Evolutionary conservation across 2,113 vertebrate genomes (phyloP), one percentile per base, ranked within the genome.

Genomic region (Varanus komodoensis): DNA sequence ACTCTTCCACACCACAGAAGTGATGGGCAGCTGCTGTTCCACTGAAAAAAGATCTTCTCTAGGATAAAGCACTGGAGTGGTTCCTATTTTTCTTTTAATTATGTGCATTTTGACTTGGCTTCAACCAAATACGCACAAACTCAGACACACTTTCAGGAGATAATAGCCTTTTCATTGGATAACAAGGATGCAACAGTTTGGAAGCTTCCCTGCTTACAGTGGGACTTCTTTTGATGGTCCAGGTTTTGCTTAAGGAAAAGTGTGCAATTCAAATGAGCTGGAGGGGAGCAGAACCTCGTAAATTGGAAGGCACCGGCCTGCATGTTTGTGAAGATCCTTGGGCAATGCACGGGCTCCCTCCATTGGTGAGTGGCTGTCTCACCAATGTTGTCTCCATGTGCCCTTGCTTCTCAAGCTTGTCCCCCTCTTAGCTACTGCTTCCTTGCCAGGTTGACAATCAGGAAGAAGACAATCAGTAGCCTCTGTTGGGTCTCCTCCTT

Each of bases 91-190:
- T 44, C 85, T 83, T 82, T 93, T 85, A 96, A 96, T 44, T 44
- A 94, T 25, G 21, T 79, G 87, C 97, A 97, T 98, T 98, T 98
- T 97, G 97, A 97, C 93, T 97, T 94, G 95, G 95, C 96, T 57
- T 97, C 97, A 98, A 98, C 96, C 74, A 7, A 64, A 61, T 25
- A 48, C 25, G 23, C 44, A 6, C 19, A 48, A 19, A 78, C 44
- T 3, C 71, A 32, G 17, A 27, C 14, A 71, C 15, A 27, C 27
- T 52, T 94, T 48, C 38, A 91, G 82, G 90, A 91, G 79, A 97
- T 97, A 98, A 98, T 95, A 91, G 97, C 93, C 95, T 95, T 97
- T 97, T 97, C 96, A 96, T 91, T 80, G 78, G 95, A 88, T 92
- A 93, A 92, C 92, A 81, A 93, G 85, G 90, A 84, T 61, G 92